Base-by-base conservation (phyloP, 2,888 invertebrate species). In the Drosophila leonis region DNA sequence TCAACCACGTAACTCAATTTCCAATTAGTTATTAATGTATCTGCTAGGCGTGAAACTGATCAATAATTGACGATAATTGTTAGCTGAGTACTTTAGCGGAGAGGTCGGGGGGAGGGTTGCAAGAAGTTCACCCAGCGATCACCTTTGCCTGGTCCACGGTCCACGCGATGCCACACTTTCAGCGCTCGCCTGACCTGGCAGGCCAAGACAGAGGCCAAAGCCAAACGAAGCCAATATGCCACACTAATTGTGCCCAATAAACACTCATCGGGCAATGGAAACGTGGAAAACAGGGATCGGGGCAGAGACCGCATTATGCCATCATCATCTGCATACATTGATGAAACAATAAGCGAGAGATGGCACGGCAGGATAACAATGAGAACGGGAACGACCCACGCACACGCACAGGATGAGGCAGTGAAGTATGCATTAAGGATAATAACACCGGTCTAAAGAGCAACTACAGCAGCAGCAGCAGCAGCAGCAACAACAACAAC, bases 401-500 rank as follows among this genome's bases (percentile, higher is more conserved):
- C 88, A 88, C 73, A 79, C 77, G 75, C 63, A 79, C 75, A 89
- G 87, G 87, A 83, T 88, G 83, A 82, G 76, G 88, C 80, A 86
- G 74, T 90, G 86, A 83, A 90, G 86, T 88, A 88, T 86, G 90
- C 88, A 88, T 89, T 84, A 85, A 85, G 90, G 88, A 90, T 85
- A 85, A 88, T 83, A 87, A 82, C 90, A 84, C 75, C 83, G 78
- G 76, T 67, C 90, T 86, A 88, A 82, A 88, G 86, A 90, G 88
- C 69, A 74, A 69, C 82, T 54, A 75, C 69, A 73, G 44, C 74
- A 64, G 57, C 68, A 68, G 33, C 61, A 65, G 27, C 68, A 71
- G 20, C 64, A 80, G 35, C 72, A 61, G 54, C 67, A 67, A 27
- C 57, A 59, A 13, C 33, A 61, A 13, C 54, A 62, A 5, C 60